Percentiles rank a stretch among this genome's conserved stretches.
phyloP scores from a whole-genome alignment of 2,888 invertebrate genomes.

The Mactromeris polynyma region DNA sequence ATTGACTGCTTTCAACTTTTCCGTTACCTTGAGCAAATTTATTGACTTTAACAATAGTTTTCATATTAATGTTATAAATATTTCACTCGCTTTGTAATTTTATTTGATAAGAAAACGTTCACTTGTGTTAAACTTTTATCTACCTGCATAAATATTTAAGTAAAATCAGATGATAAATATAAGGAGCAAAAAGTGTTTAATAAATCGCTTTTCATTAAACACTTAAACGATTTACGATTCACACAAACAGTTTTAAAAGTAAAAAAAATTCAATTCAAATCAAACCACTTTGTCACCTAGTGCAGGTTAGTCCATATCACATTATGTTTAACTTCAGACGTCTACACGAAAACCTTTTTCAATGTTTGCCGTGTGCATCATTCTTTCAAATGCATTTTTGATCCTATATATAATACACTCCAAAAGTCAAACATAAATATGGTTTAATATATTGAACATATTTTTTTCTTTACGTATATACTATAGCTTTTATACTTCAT shows the following conservation, averaged over 20 bases:
- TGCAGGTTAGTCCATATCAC: background rate
- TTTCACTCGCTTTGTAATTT: background rate
- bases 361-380: background rate
- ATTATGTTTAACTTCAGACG: too few species aligned
- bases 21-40: background rate
- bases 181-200: background rate
- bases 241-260: background rate
- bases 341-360: background rate
- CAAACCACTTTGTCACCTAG: background rate
- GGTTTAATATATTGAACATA: slow-evolving; percentile 11
- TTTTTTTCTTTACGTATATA: slow-evolving; percentile 1
- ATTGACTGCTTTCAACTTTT: background rate
- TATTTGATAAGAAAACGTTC: background rate
- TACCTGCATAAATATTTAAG: background rate
- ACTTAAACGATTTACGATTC: background rate
- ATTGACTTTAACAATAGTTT: background rate
- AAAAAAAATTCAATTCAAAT: background rate
- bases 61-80: too few species aligned
- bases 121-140: background rate
- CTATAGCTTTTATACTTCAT: background rate
- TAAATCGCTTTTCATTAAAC: background rate
- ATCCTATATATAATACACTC: background rate
- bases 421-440: background rate
- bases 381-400: background rate
- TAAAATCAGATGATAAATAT: background rate